Evolutionary conservation across 2,113 vertebrate species (phyloP), one percentile per base, ranked within the genome.

Genomic region (Festucalex cinctus): DNA sequence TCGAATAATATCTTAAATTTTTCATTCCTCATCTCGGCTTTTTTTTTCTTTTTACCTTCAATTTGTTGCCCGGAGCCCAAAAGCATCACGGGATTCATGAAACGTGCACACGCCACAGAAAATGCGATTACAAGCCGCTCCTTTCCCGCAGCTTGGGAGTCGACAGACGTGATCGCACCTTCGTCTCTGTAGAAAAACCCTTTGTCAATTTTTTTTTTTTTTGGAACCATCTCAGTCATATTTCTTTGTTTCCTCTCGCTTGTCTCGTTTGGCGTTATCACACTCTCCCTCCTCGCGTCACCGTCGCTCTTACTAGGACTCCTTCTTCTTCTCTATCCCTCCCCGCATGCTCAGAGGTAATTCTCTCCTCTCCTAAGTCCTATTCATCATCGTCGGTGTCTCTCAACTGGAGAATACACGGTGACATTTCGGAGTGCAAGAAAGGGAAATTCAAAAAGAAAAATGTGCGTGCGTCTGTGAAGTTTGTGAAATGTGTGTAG

Each of bases 51-150:
- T 86, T 85, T 80, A 82, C 83, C 80, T 84, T 86, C 85, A 83
- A 86, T 90, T 90, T 88, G 84, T 85, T 85, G 85, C 84, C 76
- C 68, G 63, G 85, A 85, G 83, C 82, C 83, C 81, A 84, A 85
- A 84, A 73, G 83, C 83, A 82, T 83, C 84, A 79, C 83, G 83
- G 86, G 86, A 88, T 81, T 87, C 77, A 54, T 39, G 70, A 80
- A 88, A 86, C 86, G 82, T 88, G 88, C 75, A 70, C 73, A 76
- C 71, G 10, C 76, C 78, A 73, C 78, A 82, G 76, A 85, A 83
- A 85, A 82, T 72, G 66, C 46, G 81, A 89, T 90, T 88, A 85
- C 48, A 66, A n/a, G 73, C 61, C 79, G 17, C 77, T 81, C 83
- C 75, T 69, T 26, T 86, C 84, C 77, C 70, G 78, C n/a, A 7